A percentile compares a stretch with the other conserved stretches of the same genome.
These are phyloP conservation scores for Halichoerus grypus DNA, from an alignment of 2,113 vertebrate species.

Conservation along the genomic window DNA sequence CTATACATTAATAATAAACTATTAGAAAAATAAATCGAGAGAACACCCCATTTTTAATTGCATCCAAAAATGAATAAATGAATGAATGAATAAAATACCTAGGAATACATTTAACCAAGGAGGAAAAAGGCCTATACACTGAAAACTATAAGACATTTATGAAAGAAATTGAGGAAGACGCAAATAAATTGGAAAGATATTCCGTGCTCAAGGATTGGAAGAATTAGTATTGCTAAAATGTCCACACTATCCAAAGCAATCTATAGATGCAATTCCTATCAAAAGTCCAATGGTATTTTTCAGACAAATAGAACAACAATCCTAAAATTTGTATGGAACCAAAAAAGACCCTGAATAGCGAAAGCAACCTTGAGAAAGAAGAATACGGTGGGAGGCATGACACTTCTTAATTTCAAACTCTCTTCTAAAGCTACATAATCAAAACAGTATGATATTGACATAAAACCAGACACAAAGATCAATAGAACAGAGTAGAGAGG, in stretches of 20 bases:
- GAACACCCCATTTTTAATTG: not conserved
- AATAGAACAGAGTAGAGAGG: not conserved
- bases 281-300: not conserved
- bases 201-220: not conserved
- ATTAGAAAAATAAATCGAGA: not conserved
- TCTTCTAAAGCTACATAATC: not conserved
- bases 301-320: not conserved
- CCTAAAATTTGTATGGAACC: not conserved
- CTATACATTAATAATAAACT: not conserved
- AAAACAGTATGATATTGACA: not conserved
- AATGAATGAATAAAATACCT: not conserved
- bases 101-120: not conserved
- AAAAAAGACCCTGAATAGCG: not conserved
- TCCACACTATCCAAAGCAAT: not conserved
- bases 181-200: not conserved
- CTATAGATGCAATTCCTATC: not conserved
- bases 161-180: not conserved
- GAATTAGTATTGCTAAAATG: not conserved
- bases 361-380: not conserved
- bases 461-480: not conserved
- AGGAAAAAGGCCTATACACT: not conserved
- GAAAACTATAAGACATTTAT: not conserved
- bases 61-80: not conserved
- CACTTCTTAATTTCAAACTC: not conserved
- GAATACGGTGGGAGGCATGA: not conserved